These are phyloP conservation scores for Apodemus speciosus DNA, from an alignment of 2,113 vertebrate species.

Conservation along the genomic window DNA sequence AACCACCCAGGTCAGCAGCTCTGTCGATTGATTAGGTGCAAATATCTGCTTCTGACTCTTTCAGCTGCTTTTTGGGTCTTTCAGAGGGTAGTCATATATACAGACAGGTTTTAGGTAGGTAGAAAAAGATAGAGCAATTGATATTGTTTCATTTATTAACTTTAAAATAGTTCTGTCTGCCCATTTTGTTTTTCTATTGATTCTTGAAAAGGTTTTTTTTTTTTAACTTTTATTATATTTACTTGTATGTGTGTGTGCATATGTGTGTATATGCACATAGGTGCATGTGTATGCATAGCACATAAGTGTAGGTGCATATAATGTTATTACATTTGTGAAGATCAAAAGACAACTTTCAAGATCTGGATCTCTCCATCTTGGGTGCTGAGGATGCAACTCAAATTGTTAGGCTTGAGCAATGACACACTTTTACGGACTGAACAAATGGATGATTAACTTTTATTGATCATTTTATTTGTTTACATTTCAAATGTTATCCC, in stretches of 20 bases:
- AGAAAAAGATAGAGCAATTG: background rate
- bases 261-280: too few species aligned
- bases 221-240: background rate
- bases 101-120: constrained; percentile 2
- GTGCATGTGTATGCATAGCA: background rate
- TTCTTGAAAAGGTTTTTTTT: background rate
- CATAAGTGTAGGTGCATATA: too few species aligned
- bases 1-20: too few species aligned
- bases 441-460: background rate
- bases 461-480: too few species aligned
- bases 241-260: background rate
- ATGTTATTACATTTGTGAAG: background rate
- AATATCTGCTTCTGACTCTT: too few species aligned
- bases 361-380: too few species aligned
- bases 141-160: background rate
- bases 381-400: background rate
- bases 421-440: background rate
- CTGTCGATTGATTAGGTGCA: too few species aligned
- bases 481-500: too few species aligned
- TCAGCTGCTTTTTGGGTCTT: too few species aligned
- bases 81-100: background rate
- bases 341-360: background rate
- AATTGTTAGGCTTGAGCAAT: background rate
- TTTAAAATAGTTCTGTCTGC: background rate
- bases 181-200: background rate